A percentile compares a stretch with the other conserved stretches of the same genome.
phyloP scores from a whole-genome alignment of 2,888 invertebrate species.

The Sarcophaga subvicina region DNA sequence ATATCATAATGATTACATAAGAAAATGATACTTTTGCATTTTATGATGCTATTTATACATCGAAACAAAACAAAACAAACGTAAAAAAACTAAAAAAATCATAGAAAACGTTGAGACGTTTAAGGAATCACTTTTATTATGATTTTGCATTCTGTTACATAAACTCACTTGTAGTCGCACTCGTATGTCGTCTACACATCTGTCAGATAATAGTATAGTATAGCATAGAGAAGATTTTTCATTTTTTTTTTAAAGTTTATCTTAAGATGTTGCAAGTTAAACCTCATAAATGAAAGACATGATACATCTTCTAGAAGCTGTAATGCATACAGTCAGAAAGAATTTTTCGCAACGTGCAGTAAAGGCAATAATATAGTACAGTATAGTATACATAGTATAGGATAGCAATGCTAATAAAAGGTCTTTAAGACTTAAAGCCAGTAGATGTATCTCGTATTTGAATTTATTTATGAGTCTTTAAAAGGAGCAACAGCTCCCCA shows the following conservation, averaged over 20 bases:
- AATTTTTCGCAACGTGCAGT: constrained; percentile 36
- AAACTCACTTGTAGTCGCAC: background rate
- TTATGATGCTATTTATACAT: too few species aligned
- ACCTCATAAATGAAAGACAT: background rate
- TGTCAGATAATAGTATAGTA: constrained; percentile 44
- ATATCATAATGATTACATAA: constrained; percentile 31
- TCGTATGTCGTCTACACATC: constrained; percentile 7
- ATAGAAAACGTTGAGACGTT: constrained; percentile 47
- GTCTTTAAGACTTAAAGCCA: background rate
- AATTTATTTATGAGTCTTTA: constrained; percentile 9
- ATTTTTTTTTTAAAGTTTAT: constrained; percentile 14
- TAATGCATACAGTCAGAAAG: constrained; percentile 60
- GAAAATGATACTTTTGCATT: constrained; percentile 53
- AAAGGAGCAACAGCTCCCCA: constrained; percentile 29
- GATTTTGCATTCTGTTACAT: constrained; percentile 36
- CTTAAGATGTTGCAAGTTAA: constrained; percentile 46
- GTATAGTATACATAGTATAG: background rate
- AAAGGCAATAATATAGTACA: background rate
- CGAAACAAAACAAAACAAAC: background rate
- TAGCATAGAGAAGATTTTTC: constrained; percentile 7
- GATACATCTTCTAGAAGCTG: background rate
- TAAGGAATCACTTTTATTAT: constrained; percentile 29
- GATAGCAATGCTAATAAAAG: background rate
- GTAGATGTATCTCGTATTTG: background rate
- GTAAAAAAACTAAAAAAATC: background rate